Evolutionary conservation across 1,140 invertebrate genomes (phyloP).

Genomic region (Ylistrum balloti): DNA sequence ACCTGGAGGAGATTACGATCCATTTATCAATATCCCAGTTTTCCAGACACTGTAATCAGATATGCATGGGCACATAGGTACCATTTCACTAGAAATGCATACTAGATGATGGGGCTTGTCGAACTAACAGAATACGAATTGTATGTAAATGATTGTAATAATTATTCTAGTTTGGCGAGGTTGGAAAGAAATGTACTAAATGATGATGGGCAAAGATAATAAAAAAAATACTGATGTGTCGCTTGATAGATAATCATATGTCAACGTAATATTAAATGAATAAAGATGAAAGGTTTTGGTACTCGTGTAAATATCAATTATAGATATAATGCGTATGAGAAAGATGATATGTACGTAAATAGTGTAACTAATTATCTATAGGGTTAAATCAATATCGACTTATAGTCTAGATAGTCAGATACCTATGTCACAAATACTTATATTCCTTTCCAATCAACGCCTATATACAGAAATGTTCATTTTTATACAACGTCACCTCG

Average conservation of each 20-base stretch:
- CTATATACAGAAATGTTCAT: too few species aligned
- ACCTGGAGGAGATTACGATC: slow-evolving; percentile 1
- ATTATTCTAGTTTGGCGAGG: neutral
- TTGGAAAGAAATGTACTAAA: neutral
- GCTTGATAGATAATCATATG: too few species aligned
- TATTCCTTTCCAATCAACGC: too few species aligned
- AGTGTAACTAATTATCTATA: too few species aligned
- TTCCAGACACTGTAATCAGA: neutral
- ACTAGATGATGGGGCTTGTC: neutral
- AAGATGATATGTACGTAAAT: too few species aligned
- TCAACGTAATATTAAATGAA: neutral
- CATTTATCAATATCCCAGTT: neutral
- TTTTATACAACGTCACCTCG: too few species aligned
- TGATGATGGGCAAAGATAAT: slow-evolving; percentile 10
- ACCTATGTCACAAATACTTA: too few species aligned
- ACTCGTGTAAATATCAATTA: neutral
- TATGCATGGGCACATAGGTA: neutral
- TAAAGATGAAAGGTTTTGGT: neutral
- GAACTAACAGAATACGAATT: neutral
- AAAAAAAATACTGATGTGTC: neutral
- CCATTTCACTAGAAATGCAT: neutral
- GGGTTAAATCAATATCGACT: too few species aligned
- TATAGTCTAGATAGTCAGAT: too few species aligned
- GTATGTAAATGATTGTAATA: neutral
- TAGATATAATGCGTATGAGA: neutral